Evolutionary conservation across 2,888 invertebrate species (phyloP).

Genomic region (Hololepta plana): DNA sequence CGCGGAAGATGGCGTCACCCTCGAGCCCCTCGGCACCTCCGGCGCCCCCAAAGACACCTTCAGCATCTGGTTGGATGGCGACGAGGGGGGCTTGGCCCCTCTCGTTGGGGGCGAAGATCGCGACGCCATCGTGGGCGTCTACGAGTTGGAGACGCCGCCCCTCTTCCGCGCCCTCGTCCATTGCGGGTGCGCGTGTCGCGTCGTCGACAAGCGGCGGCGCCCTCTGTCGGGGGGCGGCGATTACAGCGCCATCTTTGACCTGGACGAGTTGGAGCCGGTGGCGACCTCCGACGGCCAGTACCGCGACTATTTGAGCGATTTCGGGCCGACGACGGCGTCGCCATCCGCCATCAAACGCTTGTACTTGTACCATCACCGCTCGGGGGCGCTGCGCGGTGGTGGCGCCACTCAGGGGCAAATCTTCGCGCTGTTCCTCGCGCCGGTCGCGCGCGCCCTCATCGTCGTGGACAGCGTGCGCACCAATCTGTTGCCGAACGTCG

Average conservation of each 20-base stretch:
- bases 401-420: conserved; percentile 70
- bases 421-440: conserved; percentile 74
- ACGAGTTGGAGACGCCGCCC: conserved; percentile 88
- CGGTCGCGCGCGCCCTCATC: conserved; percentile 60
- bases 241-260: conserved; percentile 54
- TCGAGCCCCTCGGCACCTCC: too few species aligned
- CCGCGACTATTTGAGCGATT: too few species aligned
- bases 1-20: too few species aligned
- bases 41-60: too few species aligned
- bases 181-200: conserved; percentile 73
- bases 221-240: conserved; percentile 23
- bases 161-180: conserved; percentile 72
- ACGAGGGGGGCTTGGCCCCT: too few species aligned
- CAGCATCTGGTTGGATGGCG: too few species aligned
- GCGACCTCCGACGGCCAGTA: too few species aligned
- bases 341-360: conserved; percentile 52
- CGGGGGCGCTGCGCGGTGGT: conserved; percentile 46
- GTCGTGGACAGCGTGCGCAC: conserved; percentile 75
- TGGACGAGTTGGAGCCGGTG: conserved; percentile 69
- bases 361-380: conserved; percentile 76
- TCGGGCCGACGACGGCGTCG: too few species aligned
- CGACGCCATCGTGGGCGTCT: conserved; percentile 96
- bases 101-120: too few species aligned
- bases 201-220: conserved; percentile 25
- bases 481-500: conserved; percentile 87